phyloP scores from a whole-genome alignment of 2,113 vertebrate species.

The Cyphomyrus discorhynchus region DNA sequence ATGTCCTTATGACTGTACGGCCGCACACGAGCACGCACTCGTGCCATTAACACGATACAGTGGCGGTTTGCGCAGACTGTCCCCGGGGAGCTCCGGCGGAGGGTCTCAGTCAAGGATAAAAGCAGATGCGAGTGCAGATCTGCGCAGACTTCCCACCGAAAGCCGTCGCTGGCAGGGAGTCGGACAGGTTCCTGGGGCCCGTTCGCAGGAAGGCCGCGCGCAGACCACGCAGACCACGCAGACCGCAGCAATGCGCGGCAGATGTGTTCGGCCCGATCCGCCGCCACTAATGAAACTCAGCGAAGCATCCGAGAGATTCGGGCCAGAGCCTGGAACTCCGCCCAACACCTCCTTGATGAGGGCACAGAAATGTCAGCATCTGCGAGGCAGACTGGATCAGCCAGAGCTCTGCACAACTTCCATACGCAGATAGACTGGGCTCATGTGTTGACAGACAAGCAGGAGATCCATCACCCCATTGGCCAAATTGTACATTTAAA shows the following conservation, averaged over 20 bases:
- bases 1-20: neutral
- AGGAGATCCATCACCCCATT: neutral
- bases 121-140: neutral
- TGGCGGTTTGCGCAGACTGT: neutral
- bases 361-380: neutral
- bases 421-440: neutral
- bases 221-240: neutral
- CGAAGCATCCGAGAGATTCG: neutral
- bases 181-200: neutral
- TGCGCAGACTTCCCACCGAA: neutral
- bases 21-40: neutral
- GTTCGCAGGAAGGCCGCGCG: neutral
- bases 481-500: neutral
- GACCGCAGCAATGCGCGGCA: neutral
- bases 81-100: neutral
- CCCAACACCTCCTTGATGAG: neutral
- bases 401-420: neutral
- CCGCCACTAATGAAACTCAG: neutral
- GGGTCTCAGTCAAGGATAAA: neutral
- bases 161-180: neutral
- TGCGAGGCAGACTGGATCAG: neutral
- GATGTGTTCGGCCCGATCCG: neutral
- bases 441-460: neutral
- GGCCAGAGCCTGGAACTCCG: neutral
- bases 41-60: neutral